Conservation (phyloP, 2,113 vertebrate species). For the Ictalurus furcatus region DNA sequence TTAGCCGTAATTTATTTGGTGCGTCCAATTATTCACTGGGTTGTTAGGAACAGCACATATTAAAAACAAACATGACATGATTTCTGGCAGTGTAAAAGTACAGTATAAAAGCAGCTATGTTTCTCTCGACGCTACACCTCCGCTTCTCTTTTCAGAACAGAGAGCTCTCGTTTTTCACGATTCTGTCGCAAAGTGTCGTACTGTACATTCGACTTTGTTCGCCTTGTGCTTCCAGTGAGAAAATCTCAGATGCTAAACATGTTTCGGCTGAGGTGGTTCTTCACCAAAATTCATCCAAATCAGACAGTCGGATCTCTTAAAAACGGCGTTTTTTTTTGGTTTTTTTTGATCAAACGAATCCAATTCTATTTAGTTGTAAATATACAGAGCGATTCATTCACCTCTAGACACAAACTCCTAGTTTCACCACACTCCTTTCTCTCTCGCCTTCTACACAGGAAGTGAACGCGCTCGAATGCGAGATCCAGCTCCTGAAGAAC, state of each 20-base stretch:
- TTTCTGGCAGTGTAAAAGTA: too few species aligned
- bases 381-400: not conserved
- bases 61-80: too few species aligned
- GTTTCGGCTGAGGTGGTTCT: not conserved
- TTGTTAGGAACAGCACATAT: too few species aligned
- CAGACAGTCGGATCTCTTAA: not conserved
- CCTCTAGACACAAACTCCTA: not conserved
- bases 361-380: not conserved
- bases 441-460: conserved; percentile 69
- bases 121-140: too few species aligned
- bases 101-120: too few species aligned
- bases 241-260: not conserved
- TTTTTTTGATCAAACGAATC: not conserved
- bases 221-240: not conserved
- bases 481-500: conserved; percentile 91
- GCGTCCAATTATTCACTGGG: too few species aligned
- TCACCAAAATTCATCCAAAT: not conserved
- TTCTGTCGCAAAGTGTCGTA: not conserved
- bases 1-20: too few species aligned
- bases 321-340: not conserved
- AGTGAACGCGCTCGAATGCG: conserved; percentile 90
- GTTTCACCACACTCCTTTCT: not conserved
- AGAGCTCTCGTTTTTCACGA: too few species aligned
- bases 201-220: not conserved
- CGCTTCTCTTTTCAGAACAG: too few species aligned